A percentile compares a stretch with the other conserved stretches of the same genome.
Conservation (phyloP, 1,140 invertebrate genomes). For the Drosophila sechellia region DNA sequence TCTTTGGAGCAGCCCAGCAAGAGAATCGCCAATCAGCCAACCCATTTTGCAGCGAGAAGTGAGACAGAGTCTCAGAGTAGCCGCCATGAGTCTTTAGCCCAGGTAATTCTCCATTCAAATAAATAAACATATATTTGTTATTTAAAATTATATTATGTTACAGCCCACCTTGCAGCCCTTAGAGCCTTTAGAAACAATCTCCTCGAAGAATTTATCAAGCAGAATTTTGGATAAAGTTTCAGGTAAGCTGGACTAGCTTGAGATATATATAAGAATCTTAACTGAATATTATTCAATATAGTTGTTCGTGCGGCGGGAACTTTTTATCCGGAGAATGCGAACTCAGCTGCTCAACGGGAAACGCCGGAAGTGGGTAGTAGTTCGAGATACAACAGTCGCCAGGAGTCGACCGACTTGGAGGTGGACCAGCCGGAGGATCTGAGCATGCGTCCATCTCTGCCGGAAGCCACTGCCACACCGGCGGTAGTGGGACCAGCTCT, state of each 20-base stretch:
- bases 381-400: background rate
- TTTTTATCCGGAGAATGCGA: constrained; percentile 81
- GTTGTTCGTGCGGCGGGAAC: constrained; percentile 84
- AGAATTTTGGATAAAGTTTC: constrained; percentile 48
- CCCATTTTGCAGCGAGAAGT: background rate
- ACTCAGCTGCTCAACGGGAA: background rate
- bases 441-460: constrained; percentile 52
- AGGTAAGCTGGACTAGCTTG: constrained; percentile 12
- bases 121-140: background rate
- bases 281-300: constrained; percentile 14
- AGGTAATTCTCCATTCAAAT: constrained; percentile 6
- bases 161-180: constrained; percentile 16
- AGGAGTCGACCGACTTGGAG: background rate
- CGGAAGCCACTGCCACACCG: background rate
- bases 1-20: constrained; percentile 1
- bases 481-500: constrained; percentile 12
- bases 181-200: constrained; percentile 1
- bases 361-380: background rate
- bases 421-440: constrained; percentile 66
- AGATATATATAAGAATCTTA: background rate
- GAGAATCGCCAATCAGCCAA: background rate
- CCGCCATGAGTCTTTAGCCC: constrained; percentile 6
- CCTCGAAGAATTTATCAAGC: constrained; percentile 3
- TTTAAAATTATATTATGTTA: background rate
- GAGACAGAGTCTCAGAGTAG: constrained; percentile 6